Evolutionary conservation across 2,113 vertebrate species (phyloP).

Genomic region (Canis aureus): DNA sequence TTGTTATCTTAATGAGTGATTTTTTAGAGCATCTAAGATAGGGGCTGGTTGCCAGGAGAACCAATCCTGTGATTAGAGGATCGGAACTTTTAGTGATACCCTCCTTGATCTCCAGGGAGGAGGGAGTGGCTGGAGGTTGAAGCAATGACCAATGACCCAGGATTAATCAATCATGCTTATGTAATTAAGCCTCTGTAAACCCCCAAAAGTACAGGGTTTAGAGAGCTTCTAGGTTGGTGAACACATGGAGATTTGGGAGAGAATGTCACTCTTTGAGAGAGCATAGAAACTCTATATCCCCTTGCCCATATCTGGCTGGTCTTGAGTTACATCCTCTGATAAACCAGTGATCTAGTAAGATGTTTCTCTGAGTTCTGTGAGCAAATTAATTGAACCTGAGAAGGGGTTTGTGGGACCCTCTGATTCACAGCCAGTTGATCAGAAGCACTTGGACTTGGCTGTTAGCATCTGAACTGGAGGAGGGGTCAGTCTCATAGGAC

Average conservation of each 20-base stretch:
- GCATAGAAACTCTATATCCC: too few relatives aligned
- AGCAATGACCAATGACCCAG: neutral
- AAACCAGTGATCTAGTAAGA: neutral
- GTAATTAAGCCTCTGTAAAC: neutral
- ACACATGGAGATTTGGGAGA: neutral
- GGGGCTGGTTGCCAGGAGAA: neutral
- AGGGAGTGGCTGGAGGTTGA: neutral
- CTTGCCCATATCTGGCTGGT: neutral
- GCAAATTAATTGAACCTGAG: neutral
- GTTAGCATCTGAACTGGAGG: neutral
- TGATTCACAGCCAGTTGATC: neutral
- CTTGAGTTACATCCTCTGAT: neutral
- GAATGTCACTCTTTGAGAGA: neutral
- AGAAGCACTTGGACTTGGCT: neutral
- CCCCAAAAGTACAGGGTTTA: neutral
- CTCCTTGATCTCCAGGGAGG: neutral
- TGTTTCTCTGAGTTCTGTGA: neutral
- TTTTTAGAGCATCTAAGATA: neutral
- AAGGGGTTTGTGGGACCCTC: neutral
- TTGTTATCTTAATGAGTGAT: neutral
- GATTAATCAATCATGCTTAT: neutral
- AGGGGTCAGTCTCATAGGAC: neutral
- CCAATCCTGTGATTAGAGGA: neutral
- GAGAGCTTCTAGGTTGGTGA: neutral
- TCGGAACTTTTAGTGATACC: neutral